Base-by-base conservation (phyloP, 2,888 invertebrate genomes). In the Polymixis lichenea region DNA sequence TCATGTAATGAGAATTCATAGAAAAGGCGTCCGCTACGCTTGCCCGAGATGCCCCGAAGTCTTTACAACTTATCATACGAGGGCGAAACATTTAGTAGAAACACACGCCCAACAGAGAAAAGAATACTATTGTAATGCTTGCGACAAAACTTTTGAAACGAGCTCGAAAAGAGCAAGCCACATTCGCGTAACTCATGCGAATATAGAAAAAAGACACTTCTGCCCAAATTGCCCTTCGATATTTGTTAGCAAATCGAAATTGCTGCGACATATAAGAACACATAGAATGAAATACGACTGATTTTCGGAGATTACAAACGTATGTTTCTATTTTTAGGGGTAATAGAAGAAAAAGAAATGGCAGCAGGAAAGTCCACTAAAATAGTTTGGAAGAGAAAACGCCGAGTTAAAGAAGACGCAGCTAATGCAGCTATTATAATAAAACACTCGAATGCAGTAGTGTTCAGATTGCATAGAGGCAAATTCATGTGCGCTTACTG, bases 1-100 rank as follows among this genome's bases (percentile, higher is more conserved):
- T 58, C 96, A 96, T 79, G 93, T 91, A 81, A 86, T 93, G 82
- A 90, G 89, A 58, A 88, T 94, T 6, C 96, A 96, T 72, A 91
- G 89, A 69, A 94, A 94, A 69, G 95, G 96, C 0, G 74, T 94
- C 3, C 86, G 95, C 19, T 96, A 96, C 82, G 90, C 93, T 0
- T 96, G 96, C 67, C 96, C 96, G 2, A 89, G 94, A 73, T 96
- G 96, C 75, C 88, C 94, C 0, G 93, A 95, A 83, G 89, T 92
- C 0, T 96, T 96, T 66, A 94, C 93, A 1, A 92, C 93, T 2
- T 96, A 96, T 74, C 92, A 94, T 70, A 87, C 91, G 2, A 92
- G 96, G 84, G 91, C 91, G 0, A 95, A 93, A 74, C 96, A 96
- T 88, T 89, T 96, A 60, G 91, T 94, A 1, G 93, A 94, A 17